phyloP scores from a whole-genome alignment of 2,113 vertebrate species.

The Callopanchax toddi region DNA sequence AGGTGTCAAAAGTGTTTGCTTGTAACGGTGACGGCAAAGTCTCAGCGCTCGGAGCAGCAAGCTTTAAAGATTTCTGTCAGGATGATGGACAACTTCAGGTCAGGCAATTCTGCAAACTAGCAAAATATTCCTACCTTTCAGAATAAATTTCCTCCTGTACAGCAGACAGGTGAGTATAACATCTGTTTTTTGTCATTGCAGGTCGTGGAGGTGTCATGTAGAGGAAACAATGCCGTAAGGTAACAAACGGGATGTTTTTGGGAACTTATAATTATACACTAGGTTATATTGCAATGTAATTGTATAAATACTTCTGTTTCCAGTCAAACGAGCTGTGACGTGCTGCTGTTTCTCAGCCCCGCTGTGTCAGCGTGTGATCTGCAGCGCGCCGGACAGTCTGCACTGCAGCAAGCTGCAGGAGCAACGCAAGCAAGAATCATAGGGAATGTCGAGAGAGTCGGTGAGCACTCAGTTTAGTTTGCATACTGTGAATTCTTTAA shows the following conservation, averaged over 20 bases:
- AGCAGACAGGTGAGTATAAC: not conserved
- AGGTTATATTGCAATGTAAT: not conserved
- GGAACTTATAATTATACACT: no score
- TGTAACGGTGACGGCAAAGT: conserved; percentile 3
- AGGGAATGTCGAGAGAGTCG: conserved; percentile 69
- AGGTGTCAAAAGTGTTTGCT: conserved; percentile 48
- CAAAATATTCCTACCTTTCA: no score
- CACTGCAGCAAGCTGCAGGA: conserved; percentile 25
- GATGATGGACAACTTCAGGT: conserved; percentile 32
- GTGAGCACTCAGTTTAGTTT: conserved; percentile 42
- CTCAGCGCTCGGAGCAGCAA: not conserved
- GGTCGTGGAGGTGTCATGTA: conserved; percentile 56
- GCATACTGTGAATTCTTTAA: not conserved
- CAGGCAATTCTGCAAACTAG: no score
- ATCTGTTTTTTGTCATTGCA: conserved; percentile 14
- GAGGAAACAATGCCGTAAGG: conserved; percentile 3
- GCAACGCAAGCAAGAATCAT: not conserved
- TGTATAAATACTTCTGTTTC: not conserved
- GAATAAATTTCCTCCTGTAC: no score
- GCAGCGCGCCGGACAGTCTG: conserved; percentile 1
- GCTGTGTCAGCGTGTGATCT: conserved; percentile 46
- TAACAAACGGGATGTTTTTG: conserved; percentile 4
- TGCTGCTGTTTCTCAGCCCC: conserved; percentile 57
- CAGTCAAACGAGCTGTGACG: conserved; percentile 59
- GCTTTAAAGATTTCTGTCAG: conserved; percentile 28